Base-by-base conservation (phyloP, 2,797 vertebrate species). In the Melanotaenia boesemani region DNA sequence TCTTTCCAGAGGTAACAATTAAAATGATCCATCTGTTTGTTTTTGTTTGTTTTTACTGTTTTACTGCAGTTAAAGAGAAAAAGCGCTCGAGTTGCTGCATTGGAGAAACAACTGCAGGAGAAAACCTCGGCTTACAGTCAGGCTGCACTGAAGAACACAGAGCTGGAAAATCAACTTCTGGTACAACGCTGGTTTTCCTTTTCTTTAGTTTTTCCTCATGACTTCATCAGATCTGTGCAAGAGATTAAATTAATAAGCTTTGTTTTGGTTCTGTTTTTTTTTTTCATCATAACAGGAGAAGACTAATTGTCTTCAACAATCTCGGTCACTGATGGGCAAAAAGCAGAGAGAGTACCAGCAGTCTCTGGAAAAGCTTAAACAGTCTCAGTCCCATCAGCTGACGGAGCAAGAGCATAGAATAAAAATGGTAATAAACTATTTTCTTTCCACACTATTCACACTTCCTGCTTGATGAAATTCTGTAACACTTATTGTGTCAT, bases 91-190 rank as follows among this genome's bases (percentile, higher is more conserved):
- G 89, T 95, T 67, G 89, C 94, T 54, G 91, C 90, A 0, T 86
- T 98, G 83, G 94, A 98, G 72, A 97, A 96, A 84, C 95, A 96
- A 65, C 39, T 98, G 44, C 94, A 97, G 94, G 96, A 97, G 91
- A 98, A 97, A 85, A 93, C 90, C 18, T 80, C 89, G 52, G 95
- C 95, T 52, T 96, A 95, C 87, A 94, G 94, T 5, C 81, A 88
- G 81, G 89, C 92, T 75, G 93, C 95, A 24, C 90, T 94, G 86
- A 96, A 90, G 86, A 97, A 93, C 84, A 88, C 89, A 0, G 93
- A 96, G 77, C 86, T 97, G 85, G 96, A 97, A 85, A 92, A 95
- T 59, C 93, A 96, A 63, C 90, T 98, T 9, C 81, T 83, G 95
- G 97, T 98, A 95, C 9, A 7, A 36, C 16, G 54, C 32, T 16